These are phyloP conservation scores for Xestia c-nigrum DNA, from an alignment of 2,888 invertebrate species.

Conservation along the genomic window DNA sequence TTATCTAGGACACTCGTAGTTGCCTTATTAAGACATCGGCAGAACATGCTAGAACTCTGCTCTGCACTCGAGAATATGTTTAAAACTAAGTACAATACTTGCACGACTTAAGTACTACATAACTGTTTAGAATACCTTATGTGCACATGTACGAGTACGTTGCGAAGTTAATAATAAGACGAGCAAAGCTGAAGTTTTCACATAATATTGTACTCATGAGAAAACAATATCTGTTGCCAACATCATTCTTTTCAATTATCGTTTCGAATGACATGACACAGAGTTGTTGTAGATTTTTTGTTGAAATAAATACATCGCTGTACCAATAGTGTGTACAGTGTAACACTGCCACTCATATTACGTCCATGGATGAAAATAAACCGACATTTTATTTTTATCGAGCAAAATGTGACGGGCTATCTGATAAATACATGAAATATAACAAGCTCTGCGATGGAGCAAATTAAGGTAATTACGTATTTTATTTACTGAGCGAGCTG, in stretches of 20 bases:
- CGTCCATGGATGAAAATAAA: conserved; percentile 74
- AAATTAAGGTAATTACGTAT: conserved; percentile 75
- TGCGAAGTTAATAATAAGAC: conserved; percentile 24
- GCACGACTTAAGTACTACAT: not conserved
- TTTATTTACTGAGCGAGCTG: conserved; percentile 33
- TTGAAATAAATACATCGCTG: conserved; percentile 49
- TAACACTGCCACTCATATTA: conserved; percentile 50
- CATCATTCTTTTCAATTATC: conserved; percentile 58
- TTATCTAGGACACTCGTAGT: conserved; percentile 26
- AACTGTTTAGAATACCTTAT: not conserved
- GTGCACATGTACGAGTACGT: not conserved
- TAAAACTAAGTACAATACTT: conserved; percentile 24
- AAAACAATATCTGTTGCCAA: conserved; percentile 47
- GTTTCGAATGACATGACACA: conserved; percentile 39
- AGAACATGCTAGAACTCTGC: conserved; percentile 7
- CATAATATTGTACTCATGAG: not conserved
- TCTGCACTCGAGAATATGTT: conserved; percentile 12
- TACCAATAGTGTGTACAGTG: conserved; percentile 15
- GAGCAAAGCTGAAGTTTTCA: conserved; percentile 14
- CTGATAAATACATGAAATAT: conserved; percentile 81
- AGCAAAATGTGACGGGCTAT: conserved; percentile 77
- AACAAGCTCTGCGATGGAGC: conserved; percentile 72
- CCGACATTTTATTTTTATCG: conserved; percentile 78
- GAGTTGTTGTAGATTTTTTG: conserved; percentile 42
- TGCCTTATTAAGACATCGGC: conserved; percentile 22